Percentiles rank a stretch among this genome's conserved stretches.
Conservation (phyloP, 1,140 invertebrate genomes). For the Anthonomus grandis region DNA sequence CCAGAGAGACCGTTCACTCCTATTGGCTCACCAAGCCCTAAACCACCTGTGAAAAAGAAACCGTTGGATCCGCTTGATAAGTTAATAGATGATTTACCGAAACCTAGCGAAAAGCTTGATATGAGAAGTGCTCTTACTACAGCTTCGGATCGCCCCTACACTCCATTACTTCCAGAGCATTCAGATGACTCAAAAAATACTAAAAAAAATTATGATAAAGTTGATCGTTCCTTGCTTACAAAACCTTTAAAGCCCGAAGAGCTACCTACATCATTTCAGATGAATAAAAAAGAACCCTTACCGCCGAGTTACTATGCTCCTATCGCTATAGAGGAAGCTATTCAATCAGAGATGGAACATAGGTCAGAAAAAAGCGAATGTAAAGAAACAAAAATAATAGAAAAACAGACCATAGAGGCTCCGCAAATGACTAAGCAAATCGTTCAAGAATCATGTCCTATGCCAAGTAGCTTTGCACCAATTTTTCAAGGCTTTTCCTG, state of each 20-base stretch:
- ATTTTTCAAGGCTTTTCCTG: slow-evolving; percentile 38
- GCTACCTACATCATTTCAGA: slow-evolving; percentile 32
- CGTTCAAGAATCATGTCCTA: slow-evolving; percentile 20
- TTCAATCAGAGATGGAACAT: slow-evolving; percentile 22
- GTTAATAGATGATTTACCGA: slow-evolving; percentile 49
- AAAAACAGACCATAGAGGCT: slow-evolving; percentile 27
- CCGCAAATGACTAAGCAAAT: slow-evolving; percentile 18
- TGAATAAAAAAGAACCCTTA: slow-evolving; percentile 27
- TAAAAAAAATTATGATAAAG: slow-evolving; percentile 10
- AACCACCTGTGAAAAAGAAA: slow-evolving; percentile 42
- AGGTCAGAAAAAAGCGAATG: slow-evolving; percentile 20
- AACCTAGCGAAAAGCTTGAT: slow-evolving; percentile 47
- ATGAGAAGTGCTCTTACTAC: slow-evolving; percentile 52
- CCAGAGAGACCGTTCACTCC: slow-evolving; percentile 63
- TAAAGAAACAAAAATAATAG: slow-evolving; percentile 27
- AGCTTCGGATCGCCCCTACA: slow-evolving; percentile 48
- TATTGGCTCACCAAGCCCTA: slow-evolving; percentile 42
- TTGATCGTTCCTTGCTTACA: slow-evolving; percentile 20
- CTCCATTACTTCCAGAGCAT: slow-evolving; percentile 32
- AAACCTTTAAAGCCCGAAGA: slow-evolving; percentile 33
- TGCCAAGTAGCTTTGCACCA: slow-evolving; percentile 24
- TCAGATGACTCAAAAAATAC: slow-evolving; percentile 5
- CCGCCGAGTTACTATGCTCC: slow-evolving; percentile 31
- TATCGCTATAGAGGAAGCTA: slow-evolving; percentile 16
- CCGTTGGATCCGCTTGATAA: slow-evolving; percentile 37